Conservation (phyloP, 2,888 invertebrate genomes). For the Andrena bucephala region DNA sequence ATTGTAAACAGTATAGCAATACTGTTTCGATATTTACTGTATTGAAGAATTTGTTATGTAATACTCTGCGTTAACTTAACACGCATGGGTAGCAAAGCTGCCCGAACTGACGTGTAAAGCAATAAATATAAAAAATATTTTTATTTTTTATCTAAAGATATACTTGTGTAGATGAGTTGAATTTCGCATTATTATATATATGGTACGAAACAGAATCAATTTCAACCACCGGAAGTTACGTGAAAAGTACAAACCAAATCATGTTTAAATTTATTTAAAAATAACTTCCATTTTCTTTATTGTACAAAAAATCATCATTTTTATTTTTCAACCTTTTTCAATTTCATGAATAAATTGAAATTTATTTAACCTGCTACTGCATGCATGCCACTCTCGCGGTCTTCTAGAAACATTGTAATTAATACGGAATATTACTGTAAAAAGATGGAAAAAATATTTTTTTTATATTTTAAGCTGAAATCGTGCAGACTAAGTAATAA, state of each 20-base stretch:
- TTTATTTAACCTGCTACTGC: background rate
- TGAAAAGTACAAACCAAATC: background rate
- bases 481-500: too few species aligned
- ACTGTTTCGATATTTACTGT: background rate
- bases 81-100: background rate
- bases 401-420: background rate
- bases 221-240: background rate
- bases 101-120: background rate
- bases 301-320: background rate
- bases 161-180: background rate
- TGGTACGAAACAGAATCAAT: background rate
- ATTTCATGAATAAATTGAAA: background rate
- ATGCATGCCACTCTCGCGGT: background rate
- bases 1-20: background rate
- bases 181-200: background rate
- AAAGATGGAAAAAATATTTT: background rate
- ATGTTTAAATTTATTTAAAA: background rate
- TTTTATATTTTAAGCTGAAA: slow-evolving; percentile 4
- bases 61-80: background rate
- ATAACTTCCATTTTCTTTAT: background rate
- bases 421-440: background rate
- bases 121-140: background rate
- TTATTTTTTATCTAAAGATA: background rate
- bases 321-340: background rate
- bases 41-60: slow-evolving; percentile 5